Evolutionary conservation across 2,113 vertebrate genomes (phyloP).

Genomic region (Cephalopterus ornatus): DNA sequence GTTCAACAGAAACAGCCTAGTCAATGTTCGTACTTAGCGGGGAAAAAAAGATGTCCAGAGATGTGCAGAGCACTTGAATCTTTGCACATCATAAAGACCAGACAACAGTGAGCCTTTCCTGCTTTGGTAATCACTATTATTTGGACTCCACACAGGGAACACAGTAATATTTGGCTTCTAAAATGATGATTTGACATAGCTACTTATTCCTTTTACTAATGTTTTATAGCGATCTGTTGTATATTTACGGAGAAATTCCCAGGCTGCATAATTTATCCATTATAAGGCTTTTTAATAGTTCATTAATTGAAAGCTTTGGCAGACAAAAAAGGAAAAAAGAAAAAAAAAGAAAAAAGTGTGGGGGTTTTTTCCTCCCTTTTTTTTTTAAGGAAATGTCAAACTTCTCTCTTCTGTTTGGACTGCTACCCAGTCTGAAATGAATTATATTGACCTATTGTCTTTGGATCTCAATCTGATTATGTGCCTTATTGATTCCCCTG

Average conservation of each 20-base stretch:
- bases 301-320: neutral
- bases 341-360: neutral
- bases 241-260: neutral
- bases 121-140: neutral
- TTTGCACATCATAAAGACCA: neutral
- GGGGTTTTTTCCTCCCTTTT: accelerated
- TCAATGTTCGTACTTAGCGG: neutral
- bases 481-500: neutral
- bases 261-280: neutral
- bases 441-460: neutral
- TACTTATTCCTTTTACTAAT: neutral
- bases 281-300: neutral
- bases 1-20: neutral
- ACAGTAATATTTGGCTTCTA: neutral
- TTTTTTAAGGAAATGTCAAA: neutral
- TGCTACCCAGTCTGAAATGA: neutral
- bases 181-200: neutral
- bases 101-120: neutral
- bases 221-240: neutral
- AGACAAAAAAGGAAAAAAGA: neutral
- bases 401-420: neutral
- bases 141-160: neutral
- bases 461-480: neutral
- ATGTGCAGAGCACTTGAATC: neutral
- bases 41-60: neutral